Percentiles rank a stretch among this genome's conserved stretches.
Evolutionary conservation across 2,113 vertebrate genomes (phyloP).

Genomic region (Manacus vitellinus): DNA sequence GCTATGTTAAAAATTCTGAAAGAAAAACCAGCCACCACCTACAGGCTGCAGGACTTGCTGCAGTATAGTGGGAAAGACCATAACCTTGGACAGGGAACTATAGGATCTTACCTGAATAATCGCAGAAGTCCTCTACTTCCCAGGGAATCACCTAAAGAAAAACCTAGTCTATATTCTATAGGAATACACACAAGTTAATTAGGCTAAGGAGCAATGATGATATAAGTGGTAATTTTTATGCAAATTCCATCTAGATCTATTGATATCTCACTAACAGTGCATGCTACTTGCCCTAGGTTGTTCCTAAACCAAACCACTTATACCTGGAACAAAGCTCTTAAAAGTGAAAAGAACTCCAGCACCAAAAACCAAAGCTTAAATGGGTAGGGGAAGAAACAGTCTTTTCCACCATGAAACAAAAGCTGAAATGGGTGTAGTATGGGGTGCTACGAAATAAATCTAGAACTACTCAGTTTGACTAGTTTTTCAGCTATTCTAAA

Average conservation of each 20-base stretch:
- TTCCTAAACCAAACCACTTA: background rate
- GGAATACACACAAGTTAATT: background rate
- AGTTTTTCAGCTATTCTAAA: background rate
- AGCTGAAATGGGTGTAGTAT: background rate
- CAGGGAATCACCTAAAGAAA: background rate
- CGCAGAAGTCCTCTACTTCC: background rate
- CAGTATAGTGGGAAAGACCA: background rate
- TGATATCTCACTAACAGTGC: background rate
- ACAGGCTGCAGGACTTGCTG: background rate
- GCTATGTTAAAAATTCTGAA: background rate
- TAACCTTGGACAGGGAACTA: background rate
- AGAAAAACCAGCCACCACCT: background rate
- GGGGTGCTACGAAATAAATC: background rate
- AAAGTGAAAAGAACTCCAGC: background rate
- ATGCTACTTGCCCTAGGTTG: background rate
- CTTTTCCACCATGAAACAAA: background rate
- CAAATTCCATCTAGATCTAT: background rate
- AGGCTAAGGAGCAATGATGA: fast-evolving
- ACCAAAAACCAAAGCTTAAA: background rate
- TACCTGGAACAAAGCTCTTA: background rate
- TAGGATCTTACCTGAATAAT: background rate
- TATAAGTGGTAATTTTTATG: background rate
- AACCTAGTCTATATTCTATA: background rate
- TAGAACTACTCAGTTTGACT: background rate
- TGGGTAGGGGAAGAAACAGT: background rate